phyloP scores from a whole-genome alignment of 2,113 vertebrate species.

The Alexandromys fortis region DNA sequence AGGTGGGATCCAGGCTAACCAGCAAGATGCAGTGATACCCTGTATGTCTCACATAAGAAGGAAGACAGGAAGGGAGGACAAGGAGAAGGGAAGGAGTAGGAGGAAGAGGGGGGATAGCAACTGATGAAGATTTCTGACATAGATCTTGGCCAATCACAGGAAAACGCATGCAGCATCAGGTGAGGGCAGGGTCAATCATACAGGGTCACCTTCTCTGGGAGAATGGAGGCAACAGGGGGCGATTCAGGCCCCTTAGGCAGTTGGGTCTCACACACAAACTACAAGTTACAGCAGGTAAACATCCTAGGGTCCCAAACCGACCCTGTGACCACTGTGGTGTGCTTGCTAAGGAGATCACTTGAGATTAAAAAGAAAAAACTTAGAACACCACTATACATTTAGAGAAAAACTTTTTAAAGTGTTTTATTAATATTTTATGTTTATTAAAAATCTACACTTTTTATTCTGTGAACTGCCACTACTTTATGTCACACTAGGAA shows the following conservation, averaged over 20 bases:
- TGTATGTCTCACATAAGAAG: not conserved
- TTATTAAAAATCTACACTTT: not conserved
- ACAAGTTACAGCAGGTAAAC: not conserved
- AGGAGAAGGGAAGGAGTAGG: not conserved
- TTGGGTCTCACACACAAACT: not conserved
- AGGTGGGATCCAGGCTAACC: not conserved
- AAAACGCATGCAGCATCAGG: not conserved
- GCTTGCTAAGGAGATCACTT: not conserved
- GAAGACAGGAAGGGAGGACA: not conserved
- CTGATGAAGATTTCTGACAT: not conserved
- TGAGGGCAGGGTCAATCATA: not conserved
- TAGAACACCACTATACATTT: not conserved
- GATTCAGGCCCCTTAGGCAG: not conserved
- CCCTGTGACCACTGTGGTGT: not conserved
- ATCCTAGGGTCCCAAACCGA: not conserved
- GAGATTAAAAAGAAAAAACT: not conserved
- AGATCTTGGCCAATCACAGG: not conserved
- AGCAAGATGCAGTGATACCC: not conserved
- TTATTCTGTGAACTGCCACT: not conserved
- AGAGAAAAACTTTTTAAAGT: not conserved
- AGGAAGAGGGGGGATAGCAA: not conserved
- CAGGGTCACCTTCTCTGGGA: not conserved
- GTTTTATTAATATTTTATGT: not conserved
- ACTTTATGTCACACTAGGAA: not conserved
- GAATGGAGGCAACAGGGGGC: no score